Conservation (phyloP, 2,113 vertebrate genomes). For the Isichthys henryi region DNA sequence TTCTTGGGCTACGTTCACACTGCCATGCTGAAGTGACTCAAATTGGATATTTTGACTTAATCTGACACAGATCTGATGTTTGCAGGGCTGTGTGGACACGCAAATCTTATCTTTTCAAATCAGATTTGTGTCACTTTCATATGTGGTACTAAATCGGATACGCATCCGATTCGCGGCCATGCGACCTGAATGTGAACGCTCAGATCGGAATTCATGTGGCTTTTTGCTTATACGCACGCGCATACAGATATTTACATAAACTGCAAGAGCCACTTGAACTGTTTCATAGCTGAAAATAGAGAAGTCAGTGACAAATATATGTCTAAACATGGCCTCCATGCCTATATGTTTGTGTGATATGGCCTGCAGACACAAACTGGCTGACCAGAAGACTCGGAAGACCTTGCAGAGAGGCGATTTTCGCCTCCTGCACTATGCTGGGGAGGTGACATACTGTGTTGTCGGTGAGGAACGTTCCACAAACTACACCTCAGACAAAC, state of each 20-base stretch:
- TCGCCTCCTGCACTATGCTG: slow-evolving; percentile 84
- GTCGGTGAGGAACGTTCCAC: slow-evolving; percentile 67
- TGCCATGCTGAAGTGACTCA: too few relatives aligned
- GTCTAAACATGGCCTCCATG: neutral
- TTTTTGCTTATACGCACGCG: neutral
- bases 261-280: neutral
- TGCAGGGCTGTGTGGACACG: too few relatives aligned
- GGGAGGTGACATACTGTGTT: slow-evolving; percentile 92
- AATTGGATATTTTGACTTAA: too few relatives aligned
- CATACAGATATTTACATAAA: neutral
- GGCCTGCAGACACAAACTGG: slow-evolving; percentile 75
- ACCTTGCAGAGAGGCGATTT: slow-evolving; percentile 89
- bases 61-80: too few relatives aligned
- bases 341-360: neutral
- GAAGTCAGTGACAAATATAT: neutral
- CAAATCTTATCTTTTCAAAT: too few relatives aligned
- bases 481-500: neutral
- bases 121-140: too few relatives aligned
- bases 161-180: too few relatives aligned
- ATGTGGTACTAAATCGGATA: too few relatives aligned
- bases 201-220: too few relatives aligned
- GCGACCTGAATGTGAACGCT: too few relatives aligned
- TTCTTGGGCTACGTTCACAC: too few relatives aligned
- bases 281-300: neutral
- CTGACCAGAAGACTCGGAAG: slow-evolving; percentile 76